Percentiles rank a stretch among this genome's conserved stretches.
phyloP scores from a whole-genome alignment of 2,113 vertebrate species.

The Todiramphus chloris region DNA sequence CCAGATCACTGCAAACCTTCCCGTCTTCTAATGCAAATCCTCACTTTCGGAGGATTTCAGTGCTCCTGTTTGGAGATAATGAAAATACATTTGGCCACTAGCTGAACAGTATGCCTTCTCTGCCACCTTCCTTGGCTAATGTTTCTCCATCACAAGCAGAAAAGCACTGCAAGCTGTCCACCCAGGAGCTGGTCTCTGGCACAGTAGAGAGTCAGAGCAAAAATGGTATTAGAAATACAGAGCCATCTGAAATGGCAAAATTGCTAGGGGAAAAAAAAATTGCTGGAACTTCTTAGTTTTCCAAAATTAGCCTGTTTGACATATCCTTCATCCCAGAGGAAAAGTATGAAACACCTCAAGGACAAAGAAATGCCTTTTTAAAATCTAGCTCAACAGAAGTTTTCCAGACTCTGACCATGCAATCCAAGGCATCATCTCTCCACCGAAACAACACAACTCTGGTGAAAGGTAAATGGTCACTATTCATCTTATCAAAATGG shows the following conservation, averaged over 20 bases:
- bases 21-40: background rate
- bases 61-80: background rate
- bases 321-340: background rate
- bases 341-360: background rate
- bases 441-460: background rate
- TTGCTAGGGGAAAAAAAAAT: background rate
- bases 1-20: background rate
- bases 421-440: background rate
- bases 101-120: background rate
- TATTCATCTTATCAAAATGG: background rate
- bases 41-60: background rate
- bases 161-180: background rate
- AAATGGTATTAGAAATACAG: background rate
- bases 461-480: background rate
- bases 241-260: background rate
- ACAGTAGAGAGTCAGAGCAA: background rate
- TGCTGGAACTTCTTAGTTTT: background rate
- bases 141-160: background rate
- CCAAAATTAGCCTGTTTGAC: background rate
- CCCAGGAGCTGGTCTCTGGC: background rate
- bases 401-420: background rate
- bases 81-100: background rate
- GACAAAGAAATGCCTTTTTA: background rate
- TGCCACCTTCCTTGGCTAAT: background rate
- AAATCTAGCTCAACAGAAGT: background rate